These are phyloP conservation scores for Oenanthe oenanthe DNA, from an alignment of 2,113 vertebrate genomes.

Conservation along the genomic window DNA sequence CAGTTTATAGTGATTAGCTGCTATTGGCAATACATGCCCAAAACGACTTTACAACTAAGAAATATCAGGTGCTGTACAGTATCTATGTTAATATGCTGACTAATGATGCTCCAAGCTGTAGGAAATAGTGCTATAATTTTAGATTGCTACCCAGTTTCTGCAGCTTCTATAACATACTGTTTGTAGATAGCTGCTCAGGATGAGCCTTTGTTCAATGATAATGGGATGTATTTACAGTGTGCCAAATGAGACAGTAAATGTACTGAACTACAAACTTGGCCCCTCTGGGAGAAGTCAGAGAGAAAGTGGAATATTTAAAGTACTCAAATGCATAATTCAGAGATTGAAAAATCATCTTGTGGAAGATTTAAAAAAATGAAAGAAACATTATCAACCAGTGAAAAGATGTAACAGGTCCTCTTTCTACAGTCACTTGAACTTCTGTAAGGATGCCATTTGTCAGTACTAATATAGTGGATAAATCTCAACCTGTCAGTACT, in stretches of 20 bases:
- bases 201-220: not conserved
- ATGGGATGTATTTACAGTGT: constrained; percentile 17
- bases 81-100: not conserved
- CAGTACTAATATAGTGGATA: not conserved
- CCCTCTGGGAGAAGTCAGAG: not conserved
- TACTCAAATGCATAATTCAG: not conserved
- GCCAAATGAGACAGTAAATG: not conserved
- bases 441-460: not conserved
- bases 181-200: not conserved
- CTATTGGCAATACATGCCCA: not conserved
- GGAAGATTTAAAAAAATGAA: not conserved
- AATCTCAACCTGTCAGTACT: not conserved
- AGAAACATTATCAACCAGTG: not conserved
- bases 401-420: not conserved
- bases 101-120: not conserved
- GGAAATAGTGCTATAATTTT: not conserved
- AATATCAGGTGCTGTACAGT: not conserved
- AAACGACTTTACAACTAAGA: not conserved
- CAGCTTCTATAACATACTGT: not conserved
- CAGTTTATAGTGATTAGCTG: not conserved
- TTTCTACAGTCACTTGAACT: not conserved
- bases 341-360: not conserved
- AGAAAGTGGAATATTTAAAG: not conserved
- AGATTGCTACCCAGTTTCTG: not conserved
- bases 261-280: not conserved